These are phyloP conservation scores for Ips nitidus DNA, from an alignment of 1,140 invertebrate species.

Conservation along the genomic window DNA sequence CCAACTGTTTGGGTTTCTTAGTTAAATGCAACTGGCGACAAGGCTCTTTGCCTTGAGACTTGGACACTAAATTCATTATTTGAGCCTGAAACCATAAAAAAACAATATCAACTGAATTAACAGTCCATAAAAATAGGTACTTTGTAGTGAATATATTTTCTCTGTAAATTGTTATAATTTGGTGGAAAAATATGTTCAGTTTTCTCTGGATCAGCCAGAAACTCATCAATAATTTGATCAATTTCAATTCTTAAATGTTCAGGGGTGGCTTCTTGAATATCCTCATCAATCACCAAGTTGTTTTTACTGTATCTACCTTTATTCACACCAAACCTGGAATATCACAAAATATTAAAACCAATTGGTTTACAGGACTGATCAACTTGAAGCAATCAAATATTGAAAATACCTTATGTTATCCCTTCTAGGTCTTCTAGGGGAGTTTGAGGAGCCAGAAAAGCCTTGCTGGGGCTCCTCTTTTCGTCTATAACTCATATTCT, in stretches of 20 bases:
- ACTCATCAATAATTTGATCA: slow-evolving; percentile 38
- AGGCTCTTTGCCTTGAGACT: slow-evolving; percentile 62
- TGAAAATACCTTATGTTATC: slow-evolving; percentile 5
- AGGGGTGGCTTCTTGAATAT: slow-evolving; percentile 38
- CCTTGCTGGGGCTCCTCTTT: too few species aligned
- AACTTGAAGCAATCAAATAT: too few species aligned
- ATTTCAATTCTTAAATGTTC: slow-evolving; percentile 41
- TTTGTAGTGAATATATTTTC: slow-evolving; percentile 71
- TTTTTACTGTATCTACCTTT: slow-evolving; percentile 5
- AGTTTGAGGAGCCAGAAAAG: too few species aligned
- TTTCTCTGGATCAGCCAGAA: slow-evolving; percentile 35
- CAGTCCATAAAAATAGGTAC: slow-evolving; percentile 6
- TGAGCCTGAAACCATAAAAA: slow-evolving; percentile 42
- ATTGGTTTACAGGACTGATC: not conserved
- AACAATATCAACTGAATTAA: not conserved
- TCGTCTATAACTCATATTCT: too few species aligned
- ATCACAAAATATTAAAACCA: not conserved
- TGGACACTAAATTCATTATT: slow-evolving; percentile 66
- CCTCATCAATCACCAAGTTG: slow-evolving; percentile 25
- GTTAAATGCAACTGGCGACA: slow-evolving; percentile 67
- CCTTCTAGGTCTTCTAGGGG: not conserved
- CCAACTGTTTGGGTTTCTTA: slow-evolving; percentile 62
- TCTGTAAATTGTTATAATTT: slow-evolving; percentile 66
- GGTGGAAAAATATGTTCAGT: slow-evolving; percentile 60
- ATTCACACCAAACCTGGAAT: slow-evolving; percentile 27